Evolutionary conservation across 2,888 invertebrate species (phyloP).

Genomic region (Drosophila ustulata): DNA sequence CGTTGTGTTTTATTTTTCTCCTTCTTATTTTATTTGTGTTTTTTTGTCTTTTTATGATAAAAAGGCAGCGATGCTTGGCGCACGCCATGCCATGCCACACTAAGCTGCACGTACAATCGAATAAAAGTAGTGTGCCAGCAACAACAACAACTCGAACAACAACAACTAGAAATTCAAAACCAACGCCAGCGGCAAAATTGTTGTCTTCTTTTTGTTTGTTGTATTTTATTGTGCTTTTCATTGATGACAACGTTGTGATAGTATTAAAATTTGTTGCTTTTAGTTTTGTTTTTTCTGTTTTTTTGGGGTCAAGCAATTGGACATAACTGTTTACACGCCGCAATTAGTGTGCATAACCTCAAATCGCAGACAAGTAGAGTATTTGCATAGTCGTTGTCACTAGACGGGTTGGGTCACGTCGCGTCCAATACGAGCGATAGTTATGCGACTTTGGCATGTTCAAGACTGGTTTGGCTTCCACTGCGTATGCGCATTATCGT

Average conservation of each 20-base stretch:
- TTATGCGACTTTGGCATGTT: constrained; percentile 54
- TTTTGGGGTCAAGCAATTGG: constrained; percentile 48
- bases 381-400: constrained; percentile 4
- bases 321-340: constrained; percentile 18
- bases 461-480: constrained; percentile 58
- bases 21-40: background rate
- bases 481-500: constrained; percentile 51
- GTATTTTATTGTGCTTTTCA: constrained; percentile 21
- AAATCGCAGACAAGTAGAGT: constrained; percentile 24
- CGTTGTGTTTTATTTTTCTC: constrained; percentile 42
- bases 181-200: constrained; percentile 50
- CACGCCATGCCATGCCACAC: constrained; percentile 45
- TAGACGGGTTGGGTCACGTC: constrained; percentile 5
- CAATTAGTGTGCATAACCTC: constrained; percentile 3
- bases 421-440: constrained; percentile 56
- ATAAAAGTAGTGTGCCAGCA: constrained; percentile 47
- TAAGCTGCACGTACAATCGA: constrained; percentile 35
- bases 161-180: constrained; percentile 55
- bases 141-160: constrained; percentile 14
- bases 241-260: constrained; percentile 71
- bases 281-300: constrained; percentile 14
- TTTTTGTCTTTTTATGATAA: constrained; percentile 48
- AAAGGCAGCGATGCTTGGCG: constrained; percentile 70
- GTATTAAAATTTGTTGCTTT: constrained; percentile 43
- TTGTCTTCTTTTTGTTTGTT: constrained; percentile 7